A percentile compares a stretch with the other conserved stretches of the same genome.
Evolutionary conservation across 2,113 vertebrate genomes (phyloP).

Genomic region (Hemichromis elongatus): DNA sequence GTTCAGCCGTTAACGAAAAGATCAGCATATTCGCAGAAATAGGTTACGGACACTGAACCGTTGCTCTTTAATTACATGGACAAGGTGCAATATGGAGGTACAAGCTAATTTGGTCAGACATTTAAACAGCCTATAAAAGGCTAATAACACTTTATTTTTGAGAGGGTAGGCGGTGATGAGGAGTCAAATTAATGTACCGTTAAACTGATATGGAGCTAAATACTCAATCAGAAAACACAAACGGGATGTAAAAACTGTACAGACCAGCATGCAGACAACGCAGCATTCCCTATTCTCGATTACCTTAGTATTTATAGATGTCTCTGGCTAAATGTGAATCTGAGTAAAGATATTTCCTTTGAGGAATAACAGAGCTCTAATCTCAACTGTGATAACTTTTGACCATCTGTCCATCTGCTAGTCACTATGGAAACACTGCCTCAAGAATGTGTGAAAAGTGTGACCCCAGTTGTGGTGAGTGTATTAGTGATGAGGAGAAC

Average conservation of each 20-base stretch:
- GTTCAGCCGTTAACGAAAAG: slow-evolving; percentile 6
- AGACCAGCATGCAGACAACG: not conserved
- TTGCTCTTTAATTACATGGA: not conserved
- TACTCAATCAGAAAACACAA: slow-evolving; percentile 13
- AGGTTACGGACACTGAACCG: not conserved
- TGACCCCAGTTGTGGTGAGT: slow-evolving; percentile 80
- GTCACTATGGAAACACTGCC: slow-evolving; percentile 77
- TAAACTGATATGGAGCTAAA: slow-evolving; percentile 60
- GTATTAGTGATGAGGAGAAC: slow-evolving; percentile 63
- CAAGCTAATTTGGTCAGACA: slow-evolving; percentile 24
- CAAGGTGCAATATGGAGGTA: not conserved
- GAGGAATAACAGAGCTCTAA: slow-evolving; percentile 19
- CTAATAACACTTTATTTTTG: slow-evolving; percentile 43
- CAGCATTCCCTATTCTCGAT: not conserved
- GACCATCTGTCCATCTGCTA: slow-evolving; percentile 42
- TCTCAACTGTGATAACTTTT: slow-evolving; percentile 36
- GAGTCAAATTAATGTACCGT: slow-evolving; percentile 59
- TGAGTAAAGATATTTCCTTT: slow-evolving; percentile 13
- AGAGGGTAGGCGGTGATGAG: slow-evolving; percentile 7
- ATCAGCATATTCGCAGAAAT: not conserved
- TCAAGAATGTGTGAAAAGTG: slow-evolving; percentile 78
- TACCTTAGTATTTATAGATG: not conserved
- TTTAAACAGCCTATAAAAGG: slow-evolving; percentile 30
- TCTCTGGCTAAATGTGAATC: not conserved
- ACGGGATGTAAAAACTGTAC: slow-evolving; percentile 20